Evolutionary conservation across 1,140 invertebrate genomes (phyloP), one percentile per base, ranked within the genome.

Genomic region (Camponotus floridanus): DNA sequence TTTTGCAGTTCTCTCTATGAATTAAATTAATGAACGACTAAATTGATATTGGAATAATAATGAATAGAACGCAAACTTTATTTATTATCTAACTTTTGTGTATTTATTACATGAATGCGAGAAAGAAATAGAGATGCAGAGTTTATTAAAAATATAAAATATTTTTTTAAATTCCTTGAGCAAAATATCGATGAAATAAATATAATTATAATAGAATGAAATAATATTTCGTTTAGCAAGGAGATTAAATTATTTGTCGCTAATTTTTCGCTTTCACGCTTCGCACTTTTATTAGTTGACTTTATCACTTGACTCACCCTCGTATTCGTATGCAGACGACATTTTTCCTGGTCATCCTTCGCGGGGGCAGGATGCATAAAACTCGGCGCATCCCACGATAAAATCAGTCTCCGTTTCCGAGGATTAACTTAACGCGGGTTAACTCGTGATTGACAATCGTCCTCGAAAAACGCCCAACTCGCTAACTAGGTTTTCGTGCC

Each of bases 401-500:
- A 55, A 64, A 78, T 78, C 45, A 42, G 13, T 65, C 45, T 39
- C 5, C 57, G 81, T 76, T 76, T 76, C 55, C 15, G 70, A 73
- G 67, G 39, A 15, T 64, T 76, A 33, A 48, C 45, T 48, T 48
- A 48, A 13, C 42, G 55, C 73, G n/a, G n/a, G 8, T 21, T 39
- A 68, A 71, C 6, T 81, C 21, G 62, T 31, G n/a, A 57, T 55
- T 51, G 89, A 86, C 67, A 68, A 85, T 65, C 9, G 83, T 85
- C 78, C 79, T 87, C 87, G 85, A 62, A 39, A 68, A 33, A 78
- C 62, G 84, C 73, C 45, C 33, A 33, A 48, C 21, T 45, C 73
- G 70, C 31, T 84, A 91, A 87, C 71, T 91, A 36, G 89, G 89
- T 90, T 91, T 89, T 76, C 68, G 57, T 91, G 86, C 59, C 87